These are phyloP conservation scores for Drosophila meridiana DNA, from an alignment of 2,888 invertebrate species.

Conservation along the genomic window DNA sequence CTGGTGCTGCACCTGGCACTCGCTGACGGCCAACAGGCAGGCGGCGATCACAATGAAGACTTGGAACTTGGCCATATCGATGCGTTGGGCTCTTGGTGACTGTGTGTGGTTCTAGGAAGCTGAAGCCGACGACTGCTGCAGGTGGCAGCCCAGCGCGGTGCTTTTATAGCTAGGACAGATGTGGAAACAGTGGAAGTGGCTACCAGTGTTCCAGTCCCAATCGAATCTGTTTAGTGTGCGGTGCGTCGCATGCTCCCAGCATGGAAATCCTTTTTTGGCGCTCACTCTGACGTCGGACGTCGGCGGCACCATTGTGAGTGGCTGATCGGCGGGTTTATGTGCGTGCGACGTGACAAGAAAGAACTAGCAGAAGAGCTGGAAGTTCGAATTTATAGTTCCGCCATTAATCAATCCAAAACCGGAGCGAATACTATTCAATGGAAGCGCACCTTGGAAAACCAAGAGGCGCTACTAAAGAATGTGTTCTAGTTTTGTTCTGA, in stretches of 20 bases:
- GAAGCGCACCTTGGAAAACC: background rate
- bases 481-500: conserved; percentile 12
- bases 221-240: conserved; percentile 70
- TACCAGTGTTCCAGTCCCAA: conserved; percentile 5
- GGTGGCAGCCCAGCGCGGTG: conserved; percentile 18
- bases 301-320: conserved; percentile 49
- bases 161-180: conserved; percentile 70
- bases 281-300: conserved; percentile 73
- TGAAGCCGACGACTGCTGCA: conserved; percentile 64
- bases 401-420: conserved; percentile 77
- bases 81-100: conserved; percentile 2
- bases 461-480: background rate
- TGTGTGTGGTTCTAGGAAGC: conserved; percentile 44
- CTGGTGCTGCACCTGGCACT: conserved; percentile 61
- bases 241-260: conserved; percentile 56
- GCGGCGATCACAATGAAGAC: conserved; percentile 56
- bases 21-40: conserved; percentile 51
- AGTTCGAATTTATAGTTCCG: conserved; percentile 71
- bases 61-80: conserved; percentile 77
- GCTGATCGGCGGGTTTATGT: conserved; percentile 69
- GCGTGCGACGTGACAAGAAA: conserved; percentile 76
- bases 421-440: conserved; percentile 32
- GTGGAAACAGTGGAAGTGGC: conserved; percentile 13
- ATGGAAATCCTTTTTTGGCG: conserved; percentile 73
- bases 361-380: conserved; percentile 61